Percentiles rank a stretch among this genome's conserved stretches.
phyloP scores from a whole-genome alignment of 2,797 vertebrate species.

The Morelia viridis region DNA sequence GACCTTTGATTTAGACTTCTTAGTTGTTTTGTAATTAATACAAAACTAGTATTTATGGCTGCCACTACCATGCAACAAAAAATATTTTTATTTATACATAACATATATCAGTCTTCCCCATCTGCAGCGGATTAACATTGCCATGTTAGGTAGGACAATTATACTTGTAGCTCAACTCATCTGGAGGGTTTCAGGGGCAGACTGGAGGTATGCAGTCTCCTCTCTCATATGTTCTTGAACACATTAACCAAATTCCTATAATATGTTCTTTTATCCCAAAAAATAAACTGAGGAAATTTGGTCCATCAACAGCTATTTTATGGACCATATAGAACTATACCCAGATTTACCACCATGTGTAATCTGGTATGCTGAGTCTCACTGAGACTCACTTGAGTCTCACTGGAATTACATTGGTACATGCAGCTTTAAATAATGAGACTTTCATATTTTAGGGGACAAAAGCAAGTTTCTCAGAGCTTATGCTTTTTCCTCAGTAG shows the following conservation, averaged over 20 bases:
- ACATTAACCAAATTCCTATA: background rate
- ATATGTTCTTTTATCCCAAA: background rate
- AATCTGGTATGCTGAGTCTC: background rate
- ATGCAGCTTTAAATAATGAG: background rate
- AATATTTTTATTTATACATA: background rate
- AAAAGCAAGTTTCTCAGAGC: background rate
- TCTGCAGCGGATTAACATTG: background rate
- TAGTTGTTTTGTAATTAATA: background rate
- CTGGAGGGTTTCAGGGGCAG: background rate
- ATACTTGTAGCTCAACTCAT: background rate
- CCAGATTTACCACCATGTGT: background rate
- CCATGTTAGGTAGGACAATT: slow-evolving; percentile 7
- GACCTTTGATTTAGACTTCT: no score
- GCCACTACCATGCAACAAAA: background rate
- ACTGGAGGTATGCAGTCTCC: background rate
- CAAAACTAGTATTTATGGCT: background rate
- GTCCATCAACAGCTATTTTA: background rate
- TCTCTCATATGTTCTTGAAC: background rate
- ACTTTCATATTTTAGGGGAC: background rate
- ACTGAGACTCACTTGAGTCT: background rate
- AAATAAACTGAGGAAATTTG: background rate
- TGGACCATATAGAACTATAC: no score
- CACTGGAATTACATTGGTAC: background rate
- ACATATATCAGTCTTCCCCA: background rate
- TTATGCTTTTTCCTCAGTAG: background rate